Base-by-base conservation (phyloP, 2,888 invertebrate genomes). In the Leptopilina myrica region DNA sequence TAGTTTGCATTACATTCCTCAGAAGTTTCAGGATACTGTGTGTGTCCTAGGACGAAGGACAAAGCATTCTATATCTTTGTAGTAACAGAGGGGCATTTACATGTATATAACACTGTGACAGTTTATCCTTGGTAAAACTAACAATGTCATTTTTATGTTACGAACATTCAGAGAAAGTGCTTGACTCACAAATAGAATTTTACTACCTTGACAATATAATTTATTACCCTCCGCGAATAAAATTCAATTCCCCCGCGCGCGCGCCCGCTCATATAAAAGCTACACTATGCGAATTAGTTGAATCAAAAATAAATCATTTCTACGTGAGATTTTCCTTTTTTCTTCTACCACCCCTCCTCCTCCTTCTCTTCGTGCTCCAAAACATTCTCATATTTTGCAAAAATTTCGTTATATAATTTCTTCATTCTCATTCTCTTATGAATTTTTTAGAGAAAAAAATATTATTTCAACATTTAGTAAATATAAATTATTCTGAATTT, bases 121-220 rank as follows among this genome's bases (percentile, higher is more conserved):
- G 73, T 73, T 73, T 73, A 73, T 73, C 73, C 73, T 73, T 33
- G 56, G n/a, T 73, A 40, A 33, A 33, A 53, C 53, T 73, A 73
- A 73, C 73, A 73, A 73, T 73, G 73, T 73, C 53, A 73, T 73
- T 73, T 73, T 73, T 73, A 73, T 56, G 53, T 9, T 73, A 33
- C 56, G n/a, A 73, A 73, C 73, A 73, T 73, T 73, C 56, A 73
- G 56, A 73, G 73, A 73, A 56, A 73, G 73, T 56, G n/a, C 56
- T 40, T 73, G 56, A 33, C 33, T 73, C 73, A 49, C 67, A 40
- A 5, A 62, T 62, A 40, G 56, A 73, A 73, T 56, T 73, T 73
- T 73, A 33, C 26, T 33, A 33, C 33, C 56, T 73, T 56, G 46
- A 56, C 5, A 73, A 33, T 73, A 26, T 69, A 69, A 69, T 69